These are phyloP conservation scores for Andrena camellia DNA, from an alignment of 2,888 invertebrate genomes.

Conservation along the genomic window DNA sequence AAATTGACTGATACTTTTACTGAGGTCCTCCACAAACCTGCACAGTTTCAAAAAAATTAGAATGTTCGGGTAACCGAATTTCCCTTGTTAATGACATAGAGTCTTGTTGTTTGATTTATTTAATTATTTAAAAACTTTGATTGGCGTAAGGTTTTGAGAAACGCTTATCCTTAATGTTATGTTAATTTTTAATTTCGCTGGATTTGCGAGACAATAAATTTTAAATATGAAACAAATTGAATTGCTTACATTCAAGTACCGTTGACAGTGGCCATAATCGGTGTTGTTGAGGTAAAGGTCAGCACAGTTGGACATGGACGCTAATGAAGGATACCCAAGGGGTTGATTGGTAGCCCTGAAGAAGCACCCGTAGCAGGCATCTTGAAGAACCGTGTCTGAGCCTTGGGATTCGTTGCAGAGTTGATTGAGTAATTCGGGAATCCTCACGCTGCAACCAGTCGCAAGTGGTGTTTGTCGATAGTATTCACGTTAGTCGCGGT, in stretches of 20 bases:
- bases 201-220: too few relatives aligned
- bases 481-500: background rate
- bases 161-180: too few relatives aligned
- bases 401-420: conserved; percentile 89
- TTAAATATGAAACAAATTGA: too few relatives aligned
- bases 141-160: too few relatives aligned
- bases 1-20: too few relatives aligned
- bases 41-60: too few relatives aligned
- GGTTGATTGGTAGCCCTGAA: conserved; percentile 85
- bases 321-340: conserved; percentile 75
- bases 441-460: conserved; percentile 81
- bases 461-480: background rate
- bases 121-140: too few relatives aligned
- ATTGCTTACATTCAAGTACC: conserved; percentile 72
- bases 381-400: conserved; percentile 86
- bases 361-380: conserved; percentile 89
- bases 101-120: too few relatives aligned
- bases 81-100: too few relatives aligned
- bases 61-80: too few relatives aligned
- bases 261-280: conserved; percentile 78
- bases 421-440: conserved; percentile 87
- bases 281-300: conserved; percentile 77
- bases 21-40: too few relatives aligned
- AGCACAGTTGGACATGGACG: conserved; percentile 78
- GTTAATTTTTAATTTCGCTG: too few relatives aligned